Evolutionary conservation across 2,113 vertebrate species (phyloP).

Genomic region (Ranitomeya variabilis): DNA sequence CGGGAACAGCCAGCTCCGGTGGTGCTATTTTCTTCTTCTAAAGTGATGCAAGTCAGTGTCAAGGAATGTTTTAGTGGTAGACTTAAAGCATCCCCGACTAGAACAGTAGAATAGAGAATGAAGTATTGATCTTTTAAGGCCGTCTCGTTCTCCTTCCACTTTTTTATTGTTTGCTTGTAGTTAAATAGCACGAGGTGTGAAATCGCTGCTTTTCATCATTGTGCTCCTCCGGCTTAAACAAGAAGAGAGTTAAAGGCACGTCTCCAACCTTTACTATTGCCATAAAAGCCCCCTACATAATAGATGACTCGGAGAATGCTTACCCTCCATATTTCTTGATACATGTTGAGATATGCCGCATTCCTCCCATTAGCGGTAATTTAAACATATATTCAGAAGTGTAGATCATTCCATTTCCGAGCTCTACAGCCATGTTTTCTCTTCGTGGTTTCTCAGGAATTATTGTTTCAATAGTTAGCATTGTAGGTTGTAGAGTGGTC

Average conservation of each 20-base stretch:
- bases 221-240: background rate
- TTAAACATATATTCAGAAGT: too few relatives aligned
- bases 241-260: background rate
- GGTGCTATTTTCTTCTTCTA: background rate
- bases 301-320: background rate
- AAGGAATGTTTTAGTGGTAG: constrained; percentile 6
- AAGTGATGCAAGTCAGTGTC: constrained; percentile 9
- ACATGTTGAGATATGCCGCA: background rate
- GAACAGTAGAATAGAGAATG: constrained; percentile 14
- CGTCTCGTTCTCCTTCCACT: background rate
- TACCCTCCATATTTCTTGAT: background rate
- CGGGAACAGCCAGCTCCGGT: background rate
- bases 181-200: background rate
- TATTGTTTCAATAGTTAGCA: background rate
- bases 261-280: background rate
- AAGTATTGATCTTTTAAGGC: constrained; percentile 11
- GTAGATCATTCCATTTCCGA: background rate
- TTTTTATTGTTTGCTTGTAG: constrained; percentile 20
- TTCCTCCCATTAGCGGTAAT: background rate
- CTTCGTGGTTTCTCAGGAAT: too few relatives aligned
- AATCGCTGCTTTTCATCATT: constrained; percentile 2
- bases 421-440: background rate
- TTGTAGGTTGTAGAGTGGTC: background rate
- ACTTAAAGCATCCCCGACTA: background rate
- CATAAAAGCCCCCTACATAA: background rate